A percentile compares a stretch with the other conserved stretches of the same genome.
These are phyloP conservation scores for Trichoplusia ni DNA, from an alignment of 1,140 invertebrate genomes.

Conservation along the genomic window DNA sequence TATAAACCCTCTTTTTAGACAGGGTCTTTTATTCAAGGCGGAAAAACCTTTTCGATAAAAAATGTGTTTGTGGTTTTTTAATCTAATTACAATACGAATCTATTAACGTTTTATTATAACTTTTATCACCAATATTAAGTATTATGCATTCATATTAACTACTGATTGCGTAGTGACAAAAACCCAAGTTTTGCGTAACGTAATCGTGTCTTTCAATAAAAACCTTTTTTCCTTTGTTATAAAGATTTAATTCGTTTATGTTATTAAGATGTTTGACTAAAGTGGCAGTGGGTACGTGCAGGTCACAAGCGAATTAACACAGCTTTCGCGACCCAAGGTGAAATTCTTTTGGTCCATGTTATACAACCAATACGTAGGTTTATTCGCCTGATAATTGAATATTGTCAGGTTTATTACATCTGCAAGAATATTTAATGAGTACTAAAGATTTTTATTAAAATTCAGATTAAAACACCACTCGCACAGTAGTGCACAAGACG, in stretches of 20 bases:
- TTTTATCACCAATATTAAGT: neutral
- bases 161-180: neutral
- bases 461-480: too few relatives aligned
- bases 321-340: conserved; percentile 54
- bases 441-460: too few relatives aligned
- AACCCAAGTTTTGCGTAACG: neutral
- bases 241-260: neutral
- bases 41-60: too few relatives aligned
- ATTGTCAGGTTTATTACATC: conserved; percentile 4
- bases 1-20: too few relatives aligned
- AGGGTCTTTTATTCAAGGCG: too few relatives aligned
- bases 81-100: too few relatives aligned
- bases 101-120: too few relatives aligned
- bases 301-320: conserved; percentile 16
- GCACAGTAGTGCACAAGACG: too few relatives aligned
- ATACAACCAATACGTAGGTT: conserved; percentile 18
- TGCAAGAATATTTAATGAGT: too few relatives aligned
- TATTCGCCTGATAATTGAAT: conserved; percentile 27
- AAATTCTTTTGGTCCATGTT: conserved; percentile 43
- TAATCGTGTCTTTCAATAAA: neutral
- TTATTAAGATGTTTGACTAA: neutral
- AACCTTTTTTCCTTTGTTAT: neutral
- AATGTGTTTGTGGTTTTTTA: too few relatives aligned
- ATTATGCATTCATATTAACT: conserved; percentile 3
- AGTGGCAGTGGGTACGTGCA: neutral